Evolutionary conservation across 2,113 vertebrate species (phyloP), one percentile per base, ranked within the genome.

Genomic region (Ascaphus truei): DNA sequence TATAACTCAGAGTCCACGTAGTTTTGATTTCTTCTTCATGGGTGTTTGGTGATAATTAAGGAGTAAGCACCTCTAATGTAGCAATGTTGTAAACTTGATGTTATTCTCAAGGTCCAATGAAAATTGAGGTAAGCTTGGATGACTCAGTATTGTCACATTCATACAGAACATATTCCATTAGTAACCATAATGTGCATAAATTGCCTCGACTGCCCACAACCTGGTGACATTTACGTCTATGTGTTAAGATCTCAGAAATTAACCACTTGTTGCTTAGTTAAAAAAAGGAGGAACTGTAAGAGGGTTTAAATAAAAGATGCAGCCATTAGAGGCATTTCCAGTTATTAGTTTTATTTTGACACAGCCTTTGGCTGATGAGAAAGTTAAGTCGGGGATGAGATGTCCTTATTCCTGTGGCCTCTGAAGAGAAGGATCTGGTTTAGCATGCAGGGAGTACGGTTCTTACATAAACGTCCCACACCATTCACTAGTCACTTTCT

Each of bases 401-500:
- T 41, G 57, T 43, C 47, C 57, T 69, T 69, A 31, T 69, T 69
- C 43, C 41, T 18, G 12, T 16, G 67, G 67, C 25, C 67, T 61
- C 45, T 23, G 56, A 37, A 39, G 57, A 69, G 9, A 11, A 52
- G 33, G n/a, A n/a, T 11, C 56, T 61, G 57, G 43, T 50, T 69
- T 61, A 52, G 31, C 45, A 69, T 69, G 56, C 67, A 59, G 67
- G 27, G 36, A 52, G 67, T 26, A 15, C 2, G 57, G 67, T 61
- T 57, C 67, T 69, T 69, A 69, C 67, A 69, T 69, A 69, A 69
- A 69, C 26, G 67, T 69, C 57, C 67, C 67, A 41, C 57, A 61
- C 61, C 67, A 61, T 60, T 69, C 45, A 69, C 29, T 69, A 52
- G 67, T 69, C 43, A 61, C 47, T 69, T 69, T 69, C 67, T 69